phyloP scores from a whole-genome alignment of 2,797 vertebrate genomes.

The Poecilia velifera region DNA sequence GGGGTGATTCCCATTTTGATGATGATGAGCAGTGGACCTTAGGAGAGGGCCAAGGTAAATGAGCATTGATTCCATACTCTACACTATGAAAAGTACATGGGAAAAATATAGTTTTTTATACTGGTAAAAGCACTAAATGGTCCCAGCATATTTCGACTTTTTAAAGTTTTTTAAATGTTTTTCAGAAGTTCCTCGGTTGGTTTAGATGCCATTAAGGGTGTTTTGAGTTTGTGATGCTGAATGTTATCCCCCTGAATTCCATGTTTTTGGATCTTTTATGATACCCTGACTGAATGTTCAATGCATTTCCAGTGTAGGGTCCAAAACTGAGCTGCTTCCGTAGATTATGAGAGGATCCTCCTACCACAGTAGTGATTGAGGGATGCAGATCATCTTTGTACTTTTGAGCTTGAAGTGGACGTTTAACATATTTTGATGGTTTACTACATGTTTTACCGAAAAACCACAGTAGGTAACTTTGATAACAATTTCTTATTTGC shows the following conservation, averaged over 20 bases:
- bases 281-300: neutral
- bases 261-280: neutral
- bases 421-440: neutral
- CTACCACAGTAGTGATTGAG: neutral
- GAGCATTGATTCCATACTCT: neutral
- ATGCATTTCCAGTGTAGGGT: neutral
- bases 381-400: neutral
- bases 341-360: neutral
- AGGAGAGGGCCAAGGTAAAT: conserved; percentile 94
- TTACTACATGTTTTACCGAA: neutral
- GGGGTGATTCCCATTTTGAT: conserved; percentile 99
- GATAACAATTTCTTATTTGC: no score
- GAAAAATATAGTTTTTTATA: neutral
- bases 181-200: neutral
- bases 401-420: neutral
- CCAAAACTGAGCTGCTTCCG: neutral
- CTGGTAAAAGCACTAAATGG: neutral
- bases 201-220: neutral
- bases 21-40: conserved; percentile 98
- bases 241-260: neutral
- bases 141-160: neutral
- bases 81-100: neutral
- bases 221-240: no score
- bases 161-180: no score
- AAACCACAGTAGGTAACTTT: neutral